Conservation (phyloP, 2,113 vertebrate genomes). For the Cephalopholis sonnerati region DNA sequence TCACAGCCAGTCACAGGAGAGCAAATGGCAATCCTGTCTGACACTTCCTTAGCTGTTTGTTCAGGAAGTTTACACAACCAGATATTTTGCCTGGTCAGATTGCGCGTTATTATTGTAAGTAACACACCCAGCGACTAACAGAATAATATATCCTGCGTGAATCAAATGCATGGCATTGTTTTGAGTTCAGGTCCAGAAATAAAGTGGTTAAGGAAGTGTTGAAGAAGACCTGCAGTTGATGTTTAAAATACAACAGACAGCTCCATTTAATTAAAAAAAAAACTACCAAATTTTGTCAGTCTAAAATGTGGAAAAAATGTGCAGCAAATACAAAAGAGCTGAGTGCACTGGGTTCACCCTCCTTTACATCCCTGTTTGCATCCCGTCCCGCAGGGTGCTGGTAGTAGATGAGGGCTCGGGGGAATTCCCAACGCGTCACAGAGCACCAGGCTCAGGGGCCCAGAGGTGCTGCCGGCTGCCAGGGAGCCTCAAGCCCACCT, state of each 20-base stretch:
- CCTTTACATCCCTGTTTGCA: conserved; percentile 54
- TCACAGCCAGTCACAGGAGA: conserved; percentile 83
- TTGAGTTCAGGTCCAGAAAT: conserved; percentile 27
- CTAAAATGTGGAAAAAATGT: background rate
- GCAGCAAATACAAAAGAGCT: conserved; percentile 6
- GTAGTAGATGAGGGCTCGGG: conserved; percentile 46
- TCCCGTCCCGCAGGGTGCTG: conserved; percentile 45
- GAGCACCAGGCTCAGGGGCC: conserved; percentile 60
- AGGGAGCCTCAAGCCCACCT: conserved; percentile 61
- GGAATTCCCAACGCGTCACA: conserved; percentile 76
- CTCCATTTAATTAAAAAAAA: background rate
- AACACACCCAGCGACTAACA: conserved; percentile 41
- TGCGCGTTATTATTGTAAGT: conserved; percentile 70
- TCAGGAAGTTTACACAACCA: conserved; percentile 79
- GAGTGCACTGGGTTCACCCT: conserved; percentile 17
- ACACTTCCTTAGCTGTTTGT: conserved; percentile 83
- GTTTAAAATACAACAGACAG: background rate
- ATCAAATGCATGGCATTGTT: conserved; percentile 47
- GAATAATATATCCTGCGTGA: conserved; percentile 50
- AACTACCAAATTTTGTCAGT: background rate
- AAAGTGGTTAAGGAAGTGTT: background rate
- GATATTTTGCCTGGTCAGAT: conserved; percentile 72
- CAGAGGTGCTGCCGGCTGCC: conserved; percentile 62
- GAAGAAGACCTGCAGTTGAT: background rate
- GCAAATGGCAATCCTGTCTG: conserved; percentile 85